Conservation (phyloP, 2,113 vertebrate genomes). For the Nipponia nippon region DNA sequence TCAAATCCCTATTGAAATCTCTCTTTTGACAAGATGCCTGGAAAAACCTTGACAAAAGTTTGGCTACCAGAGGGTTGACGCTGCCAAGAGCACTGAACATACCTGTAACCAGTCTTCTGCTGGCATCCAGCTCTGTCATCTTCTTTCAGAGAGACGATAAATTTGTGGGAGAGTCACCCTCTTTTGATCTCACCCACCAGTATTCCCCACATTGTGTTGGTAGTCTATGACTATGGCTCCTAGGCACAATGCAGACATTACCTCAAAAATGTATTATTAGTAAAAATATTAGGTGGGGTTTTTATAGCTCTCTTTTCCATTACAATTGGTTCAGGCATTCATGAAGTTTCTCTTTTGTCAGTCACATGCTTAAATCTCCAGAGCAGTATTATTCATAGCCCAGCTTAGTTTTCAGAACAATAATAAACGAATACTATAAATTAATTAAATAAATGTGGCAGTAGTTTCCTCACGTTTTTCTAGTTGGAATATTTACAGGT, state of each 20-base stretch:
- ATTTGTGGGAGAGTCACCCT: not conserved
- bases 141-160: not conserved
- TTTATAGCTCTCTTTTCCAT: not conserved
- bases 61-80: not conserved
- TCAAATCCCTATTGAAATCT: not conserved
- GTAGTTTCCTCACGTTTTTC: not conserved
- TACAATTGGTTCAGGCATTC: not conserved
- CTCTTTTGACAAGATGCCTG: not conserved
- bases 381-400: not conserved
- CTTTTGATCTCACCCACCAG: not conserved
- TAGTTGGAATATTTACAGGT: not conserved
- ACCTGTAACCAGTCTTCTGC: not conserved
- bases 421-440: not conserved
- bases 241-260: not conserved
- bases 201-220: not conserved
- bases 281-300: not conserved
- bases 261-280: not conserved
- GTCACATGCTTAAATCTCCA: not conserved
- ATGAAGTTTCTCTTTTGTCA: not conserved
- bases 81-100: not conserved
- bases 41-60: not conserved
- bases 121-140: not conserved
- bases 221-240: not conserved
- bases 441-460: not conserved
- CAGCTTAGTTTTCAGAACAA: not conserved